Evolutionary conservation across 2,113 vertebrate genomes (phyloP).

Genomic region (Apeltes quadracus): DNA sequence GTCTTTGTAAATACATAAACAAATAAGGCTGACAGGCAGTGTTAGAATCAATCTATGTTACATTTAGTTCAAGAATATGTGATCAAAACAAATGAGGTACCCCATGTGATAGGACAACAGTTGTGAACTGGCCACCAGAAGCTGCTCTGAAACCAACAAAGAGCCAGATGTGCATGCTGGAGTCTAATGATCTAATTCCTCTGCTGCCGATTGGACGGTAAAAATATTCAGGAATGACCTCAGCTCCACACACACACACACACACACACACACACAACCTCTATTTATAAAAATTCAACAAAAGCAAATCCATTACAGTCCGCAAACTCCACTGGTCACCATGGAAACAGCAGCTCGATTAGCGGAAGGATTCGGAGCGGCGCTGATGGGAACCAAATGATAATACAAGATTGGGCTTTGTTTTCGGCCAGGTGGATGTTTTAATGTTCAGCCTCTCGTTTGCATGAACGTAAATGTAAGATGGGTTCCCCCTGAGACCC

Average conservation of each 20-base stretch:
- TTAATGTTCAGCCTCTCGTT: conserved; percentile 1
- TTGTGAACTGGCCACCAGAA: not conserved
- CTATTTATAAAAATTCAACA: conserved; percentile 44
- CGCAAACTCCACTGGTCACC: conserved; percentile 41
- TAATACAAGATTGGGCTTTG: not conserved
- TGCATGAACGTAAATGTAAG: not conserved
- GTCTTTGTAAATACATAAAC: not conserved
- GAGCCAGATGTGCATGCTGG: not conserved
- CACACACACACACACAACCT: conserved; percentile 5
- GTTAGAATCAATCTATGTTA: not conserved
- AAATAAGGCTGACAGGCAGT: not conserved
- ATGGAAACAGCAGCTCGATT: conserved; percentile 62
- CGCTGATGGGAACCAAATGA: conserved; percentile 22
- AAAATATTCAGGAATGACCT: conserved; percentile 39
- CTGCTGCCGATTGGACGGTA: conserved; percentile 37
- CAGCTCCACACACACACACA: conserved; percentile 15
- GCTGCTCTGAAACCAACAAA: not conserved
- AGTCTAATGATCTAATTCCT: conserved; percentile 3
- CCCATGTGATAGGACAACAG: not conserved
- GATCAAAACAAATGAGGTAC: not conserved
- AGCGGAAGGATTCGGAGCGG: conserved; percentile 30
- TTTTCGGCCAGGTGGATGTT: conserved; percentile 21
- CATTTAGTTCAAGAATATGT: not conserved
- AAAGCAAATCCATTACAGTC: conserved; percentile 34
- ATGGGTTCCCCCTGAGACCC: not conserved